Evolutionary conservation across 2,888 invertebrate species (phyloP), one percentile per base, ranked within the genome.

Genomic region (Troides oblongomaculatus): DNA sequence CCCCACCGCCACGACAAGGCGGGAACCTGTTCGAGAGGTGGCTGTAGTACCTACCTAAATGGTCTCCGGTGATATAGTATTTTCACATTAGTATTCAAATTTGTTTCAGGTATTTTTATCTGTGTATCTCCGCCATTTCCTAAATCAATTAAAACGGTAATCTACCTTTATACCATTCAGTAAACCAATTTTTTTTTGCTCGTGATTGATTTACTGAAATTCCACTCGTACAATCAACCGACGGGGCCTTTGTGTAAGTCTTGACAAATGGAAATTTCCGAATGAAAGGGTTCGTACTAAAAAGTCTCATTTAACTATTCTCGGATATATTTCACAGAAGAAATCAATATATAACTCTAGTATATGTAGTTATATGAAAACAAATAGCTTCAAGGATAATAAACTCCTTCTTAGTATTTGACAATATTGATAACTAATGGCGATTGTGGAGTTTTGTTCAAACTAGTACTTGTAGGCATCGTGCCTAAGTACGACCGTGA

Each of bases 61-160:
- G 50, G 10, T 17, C 14, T 17, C 17, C 2, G 17, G 50, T 14
- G 8, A 46, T 46, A 46, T 17, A 3, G 5, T 17, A 50, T 50
- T 50, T 17, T 17, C 12, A 17, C 12, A 17, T 50, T 17, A 17
- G 12, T 18, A 50, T 50, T 18, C 18, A 17, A 18, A 5, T 50
- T 50, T 17, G 14, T 50, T 12, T 50, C 14, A 0, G 14, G 14
- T 46, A 2, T 50, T 50, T 50, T 50, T 17, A 50, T 2, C 5
- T 50, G 50, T 10, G 4, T 18, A 21, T 57, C 4, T n/a, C 1
- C 57, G 7, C 21, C 57, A 21, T 57, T 57, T 57, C 21, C n/a
- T 21, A 8, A 57, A 36, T 65, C 43, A 65, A 58, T 65, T 58
- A 65, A 58, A 65, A 65, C 18, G 58, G n/a, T 39, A 66, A 66